These are phyloP conservation scores for Loxodonta africana DNA, from an alignment of 2,113 vertebrate genomes.

Conservation along the genomic window DNA sequence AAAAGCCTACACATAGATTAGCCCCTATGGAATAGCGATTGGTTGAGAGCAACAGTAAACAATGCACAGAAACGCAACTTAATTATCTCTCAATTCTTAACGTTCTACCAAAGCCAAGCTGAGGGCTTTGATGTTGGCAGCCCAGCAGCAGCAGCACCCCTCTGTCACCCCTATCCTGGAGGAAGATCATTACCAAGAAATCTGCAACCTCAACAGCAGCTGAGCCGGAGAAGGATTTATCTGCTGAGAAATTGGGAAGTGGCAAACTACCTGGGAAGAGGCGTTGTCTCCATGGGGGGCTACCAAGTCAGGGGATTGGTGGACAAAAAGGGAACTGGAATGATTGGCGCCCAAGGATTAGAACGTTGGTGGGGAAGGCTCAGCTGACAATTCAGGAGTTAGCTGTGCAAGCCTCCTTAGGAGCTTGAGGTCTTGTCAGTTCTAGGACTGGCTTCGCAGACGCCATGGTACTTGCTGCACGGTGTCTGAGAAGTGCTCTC, in stretches of 20 bases:
- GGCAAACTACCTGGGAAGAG: not conserved
- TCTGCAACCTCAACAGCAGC: not conserved
- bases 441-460: not conserved
- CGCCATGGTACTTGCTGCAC: not conserved
- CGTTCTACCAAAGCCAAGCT: conserved; percentile 21
- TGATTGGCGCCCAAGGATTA: not conserved
- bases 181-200: conserved; percentile 68
- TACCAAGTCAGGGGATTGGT: not conserved
- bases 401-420: not conserved
- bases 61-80: conserved; percentile 87
- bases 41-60: conserved; percentile 87
- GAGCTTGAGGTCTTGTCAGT: not conserved
- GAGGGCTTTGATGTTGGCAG: conserved; percentile 74
- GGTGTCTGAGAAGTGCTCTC: not conserved
- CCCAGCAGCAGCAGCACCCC: not conserved
- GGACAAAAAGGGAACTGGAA: not conserved
- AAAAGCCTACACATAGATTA: conserved; percentile 74
- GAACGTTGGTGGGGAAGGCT: not conserved
- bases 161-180: conserved; percentile 30
- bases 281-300: not conserved
- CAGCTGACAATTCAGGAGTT: not conserved
- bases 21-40: conserved; percentile 84
- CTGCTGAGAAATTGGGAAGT: not conserved
- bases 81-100: conserved; percentile 83
- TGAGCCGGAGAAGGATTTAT: conserved; percentile 5